Evolutionary conservation across 2,888 invertebrate genomes (phyloP).

Genomic region (Thymelicus lineola): DNA sequence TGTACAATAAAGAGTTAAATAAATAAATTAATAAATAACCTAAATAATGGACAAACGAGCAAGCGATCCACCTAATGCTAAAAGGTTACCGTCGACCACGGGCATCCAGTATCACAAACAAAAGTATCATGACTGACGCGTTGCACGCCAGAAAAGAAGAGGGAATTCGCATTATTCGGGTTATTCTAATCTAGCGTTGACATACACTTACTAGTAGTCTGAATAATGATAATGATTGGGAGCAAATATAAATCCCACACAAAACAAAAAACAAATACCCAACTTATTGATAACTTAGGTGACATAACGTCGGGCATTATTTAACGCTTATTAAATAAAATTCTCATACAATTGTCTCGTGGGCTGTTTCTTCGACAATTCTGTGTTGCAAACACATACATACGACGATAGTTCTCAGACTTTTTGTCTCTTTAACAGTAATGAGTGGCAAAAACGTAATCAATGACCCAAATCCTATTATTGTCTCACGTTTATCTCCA

Average conservation of each 20-base stretch:
- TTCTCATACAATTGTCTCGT: slow-evolving; percentile 48
- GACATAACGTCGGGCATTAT: slow-evolving; percentile 33
- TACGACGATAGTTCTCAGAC: slow-evolving; percentile 62
- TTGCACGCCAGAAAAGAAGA: too few species aligned
- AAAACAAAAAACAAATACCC: slow-evolving; percentile 5
- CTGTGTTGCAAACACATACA: slow-evolving; percentile 61
- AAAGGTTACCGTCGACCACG: too few species aligned
- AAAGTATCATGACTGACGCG: too few species aligned
- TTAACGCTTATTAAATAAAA: slow-evolving; percentile 23
- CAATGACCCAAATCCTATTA: slow-evolving; percentile 46
- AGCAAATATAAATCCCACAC: not conserved
- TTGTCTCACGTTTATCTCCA: slow-evolving; percentile 25
- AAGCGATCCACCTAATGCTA: too few species aligned
- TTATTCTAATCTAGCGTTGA: not conserved
- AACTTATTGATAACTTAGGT: slow-evolving; percentile 26
- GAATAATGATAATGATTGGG: not conserved
- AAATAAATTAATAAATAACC: too few species aligned
- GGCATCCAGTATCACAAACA: too few species aligned
- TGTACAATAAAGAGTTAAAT: too few species aligned
- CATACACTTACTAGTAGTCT: not conserved
- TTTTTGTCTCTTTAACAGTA: slow-evolving; percentile 56
- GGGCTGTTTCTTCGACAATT: slow-evolving; percentile 50
- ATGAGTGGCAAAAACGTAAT: slow-evolving; percentile 56
- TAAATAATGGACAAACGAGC: too few species aligned
- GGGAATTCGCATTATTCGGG: too few species aligned